Percentiles rank a stretch among this genome's conserved stretches.
These are phyloP conservation scores for Orius insidiosus DNA, from an alignment of 1,140 invertebrate species.

Conservation along the genomic window DNA sequence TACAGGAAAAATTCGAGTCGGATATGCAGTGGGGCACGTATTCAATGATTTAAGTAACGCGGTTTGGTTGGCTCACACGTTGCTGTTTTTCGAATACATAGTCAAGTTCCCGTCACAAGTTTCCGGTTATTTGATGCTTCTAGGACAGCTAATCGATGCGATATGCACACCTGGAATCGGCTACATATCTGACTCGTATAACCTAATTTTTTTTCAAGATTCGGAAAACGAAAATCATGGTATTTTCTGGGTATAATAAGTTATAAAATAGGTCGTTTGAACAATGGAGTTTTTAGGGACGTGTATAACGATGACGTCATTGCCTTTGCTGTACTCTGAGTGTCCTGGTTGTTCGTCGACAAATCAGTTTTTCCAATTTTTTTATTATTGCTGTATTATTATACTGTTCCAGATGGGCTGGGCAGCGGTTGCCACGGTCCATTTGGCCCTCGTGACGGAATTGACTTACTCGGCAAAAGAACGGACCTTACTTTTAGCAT, in stretches of 20 bases:
- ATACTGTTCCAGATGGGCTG: conserved; percentile 92
- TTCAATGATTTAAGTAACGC: conserved; percentile 89
- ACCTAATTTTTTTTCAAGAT: conserved; percentile 36
- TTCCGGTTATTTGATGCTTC: conserved; percentile 61
- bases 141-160: conserved; percentile 81
- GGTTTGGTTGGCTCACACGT: conserved; percentile 92
- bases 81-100: conserved; percentile 80
- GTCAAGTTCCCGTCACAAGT: conserved; percentile 52
- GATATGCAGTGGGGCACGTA: conserved; percentile 64
- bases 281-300: too few relatives aligned
- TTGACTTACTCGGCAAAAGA: conserved; percentile 54
- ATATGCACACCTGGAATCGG: conserved; percentile 79
- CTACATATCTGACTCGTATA: conserved; percentile 60
- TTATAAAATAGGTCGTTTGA: conserved; percentile 52
- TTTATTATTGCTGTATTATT: conserved; percentile 81
- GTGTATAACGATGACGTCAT: too few relatives aligned
- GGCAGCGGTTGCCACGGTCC: conserved; percentile 87
- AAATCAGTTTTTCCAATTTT: conserved; percentile 53
- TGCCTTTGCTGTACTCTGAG: conserved; percentile 71
- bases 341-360: conserved; percentile 51
- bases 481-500: conserved; percentile 66
- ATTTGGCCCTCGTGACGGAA: conserved; percentile 69
- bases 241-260: conserved; percentile 76
- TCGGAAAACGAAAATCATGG: conserved; percentile 80
- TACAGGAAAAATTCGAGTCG: conserved; percentile 5